Evolutionary conservation across 2,113 vertebrate genomes (phyloP).

Genomic region (Puntigrus tetrazona): DNA sequence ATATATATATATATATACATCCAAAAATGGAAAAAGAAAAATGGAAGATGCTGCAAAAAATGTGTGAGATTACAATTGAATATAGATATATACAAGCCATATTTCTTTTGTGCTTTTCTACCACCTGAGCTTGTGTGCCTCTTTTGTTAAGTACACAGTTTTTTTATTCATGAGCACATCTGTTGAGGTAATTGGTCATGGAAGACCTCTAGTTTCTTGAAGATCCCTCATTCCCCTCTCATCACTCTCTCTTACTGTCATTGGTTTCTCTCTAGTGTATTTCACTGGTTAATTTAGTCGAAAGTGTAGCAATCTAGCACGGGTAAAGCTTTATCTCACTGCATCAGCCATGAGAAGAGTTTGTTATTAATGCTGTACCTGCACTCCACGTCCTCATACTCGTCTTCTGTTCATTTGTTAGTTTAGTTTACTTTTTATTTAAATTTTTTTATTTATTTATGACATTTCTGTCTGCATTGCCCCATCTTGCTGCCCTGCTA

Average conservation of each 20-base stretch:
- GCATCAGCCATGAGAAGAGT: neutral
- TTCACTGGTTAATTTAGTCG: constrained; percentile 47
- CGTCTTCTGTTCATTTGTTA: neutral
- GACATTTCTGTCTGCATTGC: neutral
- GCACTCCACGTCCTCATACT: neutral
- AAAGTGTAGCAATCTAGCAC: constrained; percentile 32
- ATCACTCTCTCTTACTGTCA: constrained; percentile 25
- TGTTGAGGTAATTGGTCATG: constrained; percentile 26
- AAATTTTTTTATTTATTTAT: neutral
- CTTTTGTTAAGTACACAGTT: neutral
- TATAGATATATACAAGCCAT: neutral
- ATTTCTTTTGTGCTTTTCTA: neutral
- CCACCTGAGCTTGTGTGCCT: neutral
- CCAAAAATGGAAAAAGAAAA: neutral
- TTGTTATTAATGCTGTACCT: constrained; percentile 38
- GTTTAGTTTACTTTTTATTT: neutral
- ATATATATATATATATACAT: no score
- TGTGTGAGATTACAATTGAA: neutral
- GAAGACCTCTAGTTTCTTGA: constrained; percentile 15
- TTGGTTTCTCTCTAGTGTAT: constrained; percentile 17
- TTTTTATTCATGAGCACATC: constrained; percentile 40
- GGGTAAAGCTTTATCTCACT: constrained; percentile 28
- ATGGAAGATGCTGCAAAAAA: neutral
- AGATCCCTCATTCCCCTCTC: neutral
- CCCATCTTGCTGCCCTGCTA: neutral